phyloP scores from a whole-genome alignment of 2,113 vertebrate species.

The Malurus alboscapulatus region DNA sequence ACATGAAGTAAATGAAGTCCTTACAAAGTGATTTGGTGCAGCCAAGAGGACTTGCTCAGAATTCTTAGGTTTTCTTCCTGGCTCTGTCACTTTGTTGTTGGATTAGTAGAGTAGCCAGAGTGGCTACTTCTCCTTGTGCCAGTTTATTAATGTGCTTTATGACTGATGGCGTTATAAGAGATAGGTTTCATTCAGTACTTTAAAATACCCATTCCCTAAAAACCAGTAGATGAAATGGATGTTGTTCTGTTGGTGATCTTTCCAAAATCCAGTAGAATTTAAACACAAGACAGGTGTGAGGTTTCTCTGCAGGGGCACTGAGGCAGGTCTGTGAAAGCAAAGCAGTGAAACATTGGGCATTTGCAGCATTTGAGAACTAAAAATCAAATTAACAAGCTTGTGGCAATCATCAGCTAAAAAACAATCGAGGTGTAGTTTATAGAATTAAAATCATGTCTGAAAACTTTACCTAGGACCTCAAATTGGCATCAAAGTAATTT shows the following conservation, averaged over 20 bases:
- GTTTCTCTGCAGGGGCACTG: not conserved
- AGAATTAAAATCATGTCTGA: not conserved
- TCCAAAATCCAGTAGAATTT: not conserved
- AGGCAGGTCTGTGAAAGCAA: not conserved
- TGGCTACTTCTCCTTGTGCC: not conserved
- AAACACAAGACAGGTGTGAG: not conserved
- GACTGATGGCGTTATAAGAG: not conserved
- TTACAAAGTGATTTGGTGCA: not conserved
- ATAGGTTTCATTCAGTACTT: not conserved
- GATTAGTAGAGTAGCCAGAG: not conserved
- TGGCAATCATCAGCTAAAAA: not conserved
- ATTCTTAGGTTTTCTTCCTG: not conserved
- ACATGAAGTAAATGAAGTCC: not conserved
- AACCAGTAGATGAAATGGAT: not conserved
- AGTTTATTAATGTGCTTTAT: not conserved
- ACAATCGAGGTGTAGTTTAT: not conserved
- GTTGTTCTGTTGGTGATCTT: not conserved
- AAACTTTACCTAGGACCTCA: not conserved
- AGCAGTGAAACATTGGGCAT: not conserved
- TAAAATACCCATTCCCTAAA: not conserved
- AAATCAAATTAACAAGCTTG: not conserved
- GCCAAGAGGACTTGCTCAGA: not conserved
- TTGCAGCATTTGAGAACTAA: not conserved
- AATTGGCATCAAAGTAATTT: not conserved
- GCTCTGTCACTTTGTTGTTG: not conserved